These are phyloP conservation scores for Pseudoatta argentina DNA, from an alignment of 1,140 invertebrate species.

Conservation along the genomic window DNA sequence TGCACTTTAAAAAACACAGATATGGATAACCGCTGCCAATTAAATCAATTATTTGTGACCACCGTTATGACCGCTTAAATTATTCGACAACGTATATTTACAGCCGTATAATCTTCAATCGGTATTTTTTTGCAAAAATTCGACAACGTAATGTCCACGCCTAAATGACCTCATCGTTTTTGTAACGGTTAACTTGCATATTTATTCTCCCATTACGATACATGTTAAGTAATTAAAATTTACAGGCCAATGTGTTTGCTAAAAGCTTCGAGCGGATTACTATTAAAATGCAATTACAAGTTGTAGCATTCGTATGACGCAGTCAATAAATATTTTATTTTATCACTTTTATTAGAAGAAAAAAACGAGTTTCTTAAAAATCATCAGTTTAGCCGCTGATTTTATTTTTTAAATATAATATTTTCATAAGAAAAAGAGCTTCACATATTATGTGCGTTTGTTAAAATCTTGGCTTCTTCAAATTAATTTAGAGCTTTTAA, in stretches of 20 bases:
- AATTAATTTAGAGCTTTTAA: not conserved
- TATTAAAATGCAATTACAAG: not conserved
- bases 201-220: not conserved
- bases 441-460: not conserved
- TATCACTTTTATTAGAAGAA: not conserved
- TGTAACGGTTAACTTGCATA: not conserved
- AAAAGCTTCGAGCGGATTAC: not conserved
- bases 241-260: not conserved
- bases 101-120: not conserved
- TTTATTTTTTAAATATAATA: not conserved
- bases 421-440: not conserved
- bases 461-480: not conserved
- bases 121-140: constrained; percentile 12
- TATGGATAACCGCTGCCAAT: constrained; percentile 21
- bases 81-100: constrained; percentile 26
- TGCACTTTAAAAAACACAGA: constrained; percentile 2
- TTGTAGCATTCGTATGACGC: not conserved
- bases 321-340: not conserved
- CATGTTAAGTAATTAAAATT: constrained; percentile 22
- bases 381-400: not conserved
- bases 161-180: not conserved
- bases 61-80: not conserved
- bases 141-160: not conserved
- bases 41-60: constrained; percentile 30
- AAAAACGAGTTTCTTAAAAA: not conserved